These are phyloP conservation scores for Alethe diademata DNA, from an alignment of 2,113 vertebrate genomes.

Conservation along the genomic window DNA sequence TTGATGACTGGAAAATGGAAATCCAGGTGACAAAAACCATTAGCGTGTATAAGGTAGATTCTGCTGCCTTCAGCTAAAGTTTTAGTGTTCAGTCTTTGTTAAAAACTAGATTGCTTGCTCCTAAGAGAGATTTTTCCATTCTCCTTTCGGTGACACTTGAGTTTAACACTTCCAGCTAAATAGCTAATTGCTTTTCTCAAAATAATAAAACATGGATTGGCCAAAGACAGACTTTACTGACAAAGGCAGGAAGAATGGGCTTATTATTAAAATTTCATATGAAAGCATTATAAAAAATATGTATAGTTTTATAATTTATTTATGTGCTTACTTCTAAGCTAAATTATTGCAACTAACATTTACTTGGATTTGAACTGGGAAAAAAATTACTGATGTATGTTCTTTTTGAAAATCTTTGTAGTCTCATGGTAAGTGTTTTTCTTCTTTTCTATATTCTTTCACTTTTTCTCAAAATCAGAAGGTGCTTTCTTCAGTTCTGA, in stretches of 20 bases:
- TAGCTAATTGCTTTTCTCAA: conserved; percentile 58
- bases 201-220: background rate
- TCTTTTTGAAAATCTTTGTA: background rate
- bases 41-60: background rate
- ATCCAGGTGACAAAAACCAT: background rate
- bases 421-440: background rate
- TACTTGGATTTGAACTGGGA: background rate
- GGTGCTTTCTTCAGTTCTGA: background rate
- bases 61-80: background rate
- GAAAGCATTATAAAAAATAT: conserved; percentile 10
- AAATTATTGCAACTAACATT: background rate
- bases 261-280: conserved; percentile 1
- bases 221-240: background rate
- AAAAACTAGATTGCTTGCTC: conserved; percentile 1
- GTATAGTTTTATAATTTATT: conserved; percentile 10
- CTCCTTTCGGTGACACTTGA: background rate
- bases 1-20: background rate
- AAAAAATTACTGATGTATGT: background rate
- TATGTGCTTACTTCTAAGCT: background rate
- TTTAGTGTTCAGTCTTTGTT: background rate
- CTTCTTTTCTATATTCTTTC: background rate
- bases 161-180: conserved; percentile 57
- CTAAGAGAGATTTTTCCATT: background rate
- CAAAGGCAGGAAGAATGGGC: background rate
- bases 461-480: background rate